Conservation (phyloP, 2,888 invertebrate species). For the Eupithecia centaureata region DNA sequence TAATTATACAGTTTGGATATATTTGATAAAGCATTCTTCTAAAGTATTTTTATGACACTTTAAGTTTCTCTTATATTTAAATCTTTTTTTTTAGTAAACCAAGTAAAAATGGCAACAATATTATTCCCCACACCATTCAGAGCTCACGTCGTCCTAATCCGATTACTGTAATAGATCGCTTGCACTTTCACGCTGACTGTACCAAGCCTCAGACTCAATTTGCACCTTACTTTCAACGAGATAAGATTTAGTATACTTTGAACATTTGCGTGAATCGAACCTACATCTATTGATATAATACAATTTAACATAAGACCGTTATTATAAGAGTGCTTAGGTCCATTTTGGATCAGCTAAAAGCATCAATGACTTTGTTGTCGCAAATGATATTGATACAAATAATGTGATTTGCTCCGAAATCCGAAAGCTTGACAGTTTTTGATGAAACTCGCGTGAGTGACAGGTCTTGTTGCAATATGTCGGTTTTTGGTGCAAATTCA, state of each 20-base stretch:
- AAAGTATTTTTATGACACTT: too few relatives aligned
- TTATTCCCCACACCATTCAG: conserved; percentile 59
- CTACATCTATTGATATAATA: background rate
- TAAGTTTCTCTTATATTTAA: background rate
- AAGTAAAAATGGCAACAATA: conserved; percentile 28
- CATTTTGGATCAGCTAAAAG: conserved; percentile 23
- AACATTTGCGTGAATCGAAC: too few relatives aligned
- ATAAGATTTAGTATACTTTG: conserved; percentile 9
- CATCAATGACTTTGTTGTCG: conserved; percentile 28
- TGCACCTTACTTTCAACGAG: background rate
- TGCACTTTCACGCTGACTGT: conserved; percentile 59
- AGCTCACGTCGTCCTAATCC: conserved; percentile 70
- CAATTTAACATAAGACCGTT: background rate
- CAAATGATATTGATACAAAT: conserved; percentile 58
- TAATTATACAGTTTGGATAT: too few relatives aligned
- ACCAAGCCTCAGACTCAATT: conserved; percentile 25
- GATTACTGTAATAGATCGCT: conserved; percentile 77
- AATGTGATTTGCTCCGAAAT: conserved; percentile 54
- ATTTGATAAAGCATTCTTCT: too few relatives aligned
- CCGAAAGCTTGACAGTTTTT: conserved; percentile 52
- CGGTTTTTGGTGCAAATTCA: conserved; percentile 27
- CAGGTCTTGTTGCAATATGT: conserved; percentile 40
- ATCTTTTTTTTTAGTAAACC: background rate
- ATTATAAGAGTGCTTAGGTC: conserved; percentile 13
- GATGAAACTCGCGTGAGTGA: conserved; percentile 40